Percentiles rank a stretch among this genome's conserved stretches.
phyloP scores from a whole-genome alignment of 2,888 invertebrate species.

The Philereme transversata region DNA sequence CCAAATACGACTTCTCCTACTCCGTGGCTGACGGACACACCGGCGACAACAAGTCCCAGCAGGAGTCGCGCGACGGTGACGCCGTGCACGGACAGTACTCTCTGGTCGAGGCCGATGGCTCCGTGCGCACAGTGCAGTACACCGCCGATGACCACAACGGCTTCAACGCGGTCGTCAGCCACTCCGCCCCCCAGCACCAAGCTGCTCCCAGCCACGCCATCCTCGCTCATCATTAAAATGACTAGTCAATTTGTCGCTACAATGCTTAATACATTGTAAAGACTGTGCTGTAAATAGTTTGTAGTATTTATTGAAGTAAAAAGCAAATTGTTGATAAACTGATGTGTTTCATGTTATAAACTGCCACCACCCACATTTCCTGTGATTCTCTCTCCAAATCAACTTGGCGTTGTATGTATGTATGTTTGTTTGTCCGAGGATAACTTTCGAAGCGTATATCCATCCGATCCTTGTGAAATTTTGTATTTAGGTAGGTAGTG shows the following conservation, averaged over 20 bases:
- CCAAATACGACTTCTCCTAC: constrained; percentile 80
- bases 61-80: constrained; percentile 81
- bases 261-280: constrained; percentile 24
- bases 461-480: too few relatives aligned
- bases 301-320: constrained; percentile 42
- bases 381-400: too few relatives aligned
- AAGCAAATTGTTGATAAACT: constrained; percentile 33
- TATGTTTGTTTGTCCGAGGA: too few relatives aligned
- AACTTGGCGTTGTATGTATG: too few relatives aligned
- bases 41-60: constrained; percentile 83
- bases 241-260: constrained; percentile 32
- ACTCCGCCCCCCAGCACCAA: constrained; percentile 64
- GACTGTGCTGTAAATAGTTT: constrained; percentile 43
- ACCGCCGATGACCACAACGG: constrained; percentile 78
- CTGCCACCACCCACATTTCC: too few relatives aligned
- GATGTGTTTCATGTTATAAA: too few relatives aligned
- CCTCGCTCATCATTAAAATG: constrained; percentile 53
- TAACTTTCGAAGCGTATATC: too few relatives aligned
- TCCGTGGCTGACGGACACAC: constrained; percentile 83
- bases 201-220: constrained; percentile 43
- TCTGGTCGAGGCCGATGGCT: constrained; percentile 82
- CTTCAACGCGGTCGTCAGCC: constrained; percentile 70
- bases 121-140: constrained; percentile 82
- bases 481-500: too few relatives aligned
- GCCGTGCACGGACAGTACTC: constrained; percentile 82